Conservation (phyloP, 1,140 invertebrate species). For the Maconellicoccus hirsutus region DNA sequence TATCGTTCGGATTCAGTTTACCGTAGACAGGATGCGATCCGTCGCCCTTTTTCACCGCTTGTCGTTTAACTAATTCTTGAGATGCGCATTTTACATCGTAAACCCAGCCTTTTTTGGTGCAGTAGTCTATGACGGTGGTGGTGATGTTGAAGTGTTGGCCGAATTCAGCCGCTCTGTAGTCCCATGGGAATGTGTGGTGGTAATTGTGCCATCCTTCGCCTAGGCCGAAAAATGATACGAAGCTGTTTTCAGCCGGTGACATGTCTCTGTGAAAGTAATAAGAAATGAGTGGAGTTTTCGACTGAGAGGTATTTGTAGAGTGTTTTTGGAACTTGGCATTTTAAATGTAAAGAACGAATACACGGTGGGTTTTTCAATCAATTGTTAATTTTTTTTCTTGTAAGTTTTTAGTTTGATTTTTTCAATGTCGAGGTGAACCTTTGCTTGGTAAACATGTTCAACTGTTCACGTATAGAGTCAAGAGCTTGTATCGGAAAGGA, state of each 20-base stretch:
- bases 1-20: not conserved
- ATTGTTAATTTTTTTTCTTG: too few relatives aligned
- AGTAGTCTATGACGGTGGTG: constrained; percentile 39
- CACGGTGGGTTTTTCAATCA: too few relatives aligned
- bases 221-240: constrained; percentile 42
- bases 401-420: too few relatives aligned
- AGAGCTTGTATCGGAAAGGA: too few relatives aligned
- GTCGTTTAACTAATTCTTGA: constrained; percentile 36
- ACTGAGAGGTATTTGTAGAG: too few relatives aligned
- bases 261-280: constrained; percentile 43
- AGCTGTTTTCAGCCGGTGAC: constrained; percentile 48
- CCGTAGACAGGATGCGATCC: constrained; percentile 25
- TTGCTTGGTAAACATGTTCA: too few relatives aligned
- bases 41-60: constrained; percentile 26
- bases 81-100: constrained; percentile 49
- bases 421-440: too few relatives aligned
- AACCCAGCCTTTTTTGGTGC: constrained; percentile 41
- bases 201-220: constrained; percentile 71
- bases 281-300: not conserved
- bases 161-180: constrained; percentile 72
- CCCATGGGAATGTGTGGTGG: constrained; percentile 82
- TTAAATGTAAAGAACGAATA: too few relatives aligned
- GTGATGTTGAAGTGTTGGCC: constrained; percentile 38
- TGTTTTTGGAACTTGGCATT: too few relatives aligned
- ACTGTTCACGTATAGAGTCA: too few relatives aligned